Percentiles rank a stretch among this genome's conserved stretches.
These are phyloP conservation scores for Acleris literana DNA, from an alignment of 2,888 invertebrate species.

Conservation along the genomic window DNA sequence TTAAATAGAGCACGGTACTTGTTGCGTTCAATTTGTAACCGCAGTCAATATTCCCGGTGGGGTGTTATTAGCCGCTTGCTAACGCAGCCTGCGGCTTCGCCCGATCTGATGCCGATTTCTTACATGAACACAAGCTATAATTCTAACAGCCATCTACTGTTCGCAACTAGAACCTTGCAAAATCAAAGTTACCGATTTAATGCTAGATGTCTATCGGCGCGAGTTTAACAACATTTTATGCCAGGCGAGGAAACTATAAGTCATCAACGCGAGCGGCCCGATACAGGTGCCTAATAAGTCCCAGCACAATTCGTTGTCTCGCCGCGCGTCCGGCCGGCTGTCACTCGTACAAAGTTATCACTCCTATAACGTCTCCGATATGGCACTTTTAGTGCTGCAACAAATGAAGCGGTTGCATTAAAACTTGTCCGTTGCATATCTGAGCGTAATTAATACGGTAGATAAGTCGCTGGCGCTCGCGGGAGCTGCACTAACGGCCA, in stretches of 20 bases:
- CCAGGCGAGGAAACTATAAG: slow-evolving; percentile 54
- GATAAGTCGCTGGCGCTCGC: slow-evolving; percentile 75
- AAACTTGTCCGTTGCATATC: slow-evolving; percentile 80
- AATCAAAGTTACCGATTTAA: slow-evolving; percentile 63
- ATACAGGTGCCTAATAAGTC: slow-evolving; percentile 44
- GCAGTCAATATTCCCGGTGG: slow-evolving; percentile 71
- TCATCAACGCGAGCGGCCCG: slow-evolving; percentile 48
- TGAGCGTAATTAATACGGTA: slow-evolving; percentile 78
- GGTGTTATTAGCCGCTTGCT: slow-evolving; percentile 75
- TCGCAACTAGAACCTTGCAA: slow-evolving; percentile 60
- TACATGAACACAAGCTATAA: slow-evolving; percentile 75
- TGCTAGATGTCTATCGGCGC: slow-evolving; percentile 64
- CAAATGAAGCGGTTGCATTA: slow-evolving; percentile 83
- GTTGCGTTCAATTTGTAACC: slow-evolving; percentile 76
- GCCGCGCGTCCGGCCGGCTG: slow-evolving; percentile 51
- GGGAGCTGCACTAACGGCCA: slow-evolving; percentile 58
- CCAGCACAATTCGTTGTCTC: slow-evolving; percentile 41
- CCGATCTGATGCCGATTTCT: slow-evolving; percentile 76
- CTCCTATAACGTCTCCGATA: slow-evolving; percentile 71
- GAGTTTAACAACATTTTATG: slow-evolving; percentile 59
- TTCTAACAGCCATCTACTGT: slow-evolving; percentile 62
- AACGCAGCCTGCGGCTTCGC: slow-evolving; percentile 65
- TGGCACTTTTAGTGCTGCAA: slow-evolving; percentile 72
- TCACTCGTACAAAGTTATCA: slow-evolving; percentile 72
- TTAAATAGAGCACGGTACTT: slow-evolving; percentile 68